phyloP scores from a whole-genome alignment of 2,113 vertebrate species.

The Cnemophilus loriae region DNA sequence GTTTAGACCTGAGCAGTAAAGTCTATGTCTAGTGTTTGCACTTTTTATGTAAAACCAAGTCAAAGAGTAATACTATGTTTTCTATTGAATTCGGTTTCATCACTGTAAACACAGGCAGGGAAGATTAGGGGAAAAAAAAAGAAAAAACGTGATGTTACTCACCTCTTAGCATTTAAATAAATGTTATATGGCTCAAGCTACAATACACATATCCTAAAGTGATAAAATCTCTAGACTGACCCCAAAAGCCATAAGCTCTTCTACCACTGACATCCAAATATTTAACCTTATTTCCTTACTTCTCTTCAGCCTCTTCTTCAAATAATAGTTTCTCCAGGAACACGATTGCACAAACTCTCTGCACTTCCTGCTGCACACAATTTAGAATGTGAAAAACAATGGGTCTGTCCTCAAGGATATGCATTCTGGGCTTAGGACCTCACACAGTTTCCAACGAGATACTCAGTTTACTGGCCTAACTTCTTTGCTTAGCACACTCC shows the following conservation, averaged over 20 bases:
- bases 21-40: not conserved
- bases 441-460: not conserved
- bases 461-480: not conserved
- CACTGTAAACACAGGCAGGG: not conserved
- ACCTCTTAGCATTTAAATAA: not conserved
- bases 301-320: not conserved
- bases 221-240: not conserved
- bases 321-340: not conserved
- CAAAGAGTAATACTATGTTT: not conserved
- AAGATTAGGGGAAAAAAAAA: rapidly evolving
- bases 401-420: not conserved
- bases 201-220: not conserved
- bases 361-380: not conserved
- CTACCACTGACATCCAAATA: not conserved
- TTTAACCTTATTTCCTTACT: constrained; percentile 3
- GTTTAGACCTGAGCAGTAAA: not conserved
- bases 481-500: not conserved
- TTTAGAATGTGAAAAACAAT: not conserved
- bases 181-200: not conserved
- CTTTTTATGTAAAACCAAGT: not conserved
- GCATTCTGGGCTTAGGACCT: constrained; percentile 12
- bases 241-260: not conserved
- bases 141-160: rapidly evolving
- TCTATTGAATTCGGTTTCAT: not conserved
- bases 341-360: not conserved